Base-by-base conservation (phyloP, 1,140 invertebrate genomes). In the Drosophila subpulchrella region DNA sequence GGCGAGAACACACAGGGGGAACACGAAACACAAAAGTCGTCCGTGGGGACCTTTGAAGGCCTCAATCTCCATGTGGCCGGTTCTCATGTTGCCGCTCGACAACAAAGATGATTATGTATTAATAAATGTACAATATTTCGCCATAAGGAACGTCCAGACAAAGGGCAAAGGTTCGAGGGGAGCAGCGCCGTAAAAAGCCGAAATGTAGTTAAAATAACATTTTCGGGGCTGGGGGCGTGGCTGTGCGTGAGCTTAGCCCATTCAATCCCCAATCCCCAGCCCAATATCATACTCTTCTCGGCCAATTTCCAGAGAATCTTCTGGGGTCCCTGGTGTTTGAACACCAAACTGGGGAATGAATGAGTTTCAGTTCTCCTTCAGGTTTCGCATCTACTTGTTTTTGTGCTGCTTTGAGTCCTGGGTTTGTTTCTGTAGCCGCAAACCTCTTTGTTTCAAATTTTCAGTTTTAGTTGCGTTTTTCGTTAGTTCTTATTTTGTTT, bases 201-300 rank as follows among this genome's bases (percentile, higher is more conserved):
- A 88, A 77, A 70, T 77, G 72, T 89, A 77, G 79, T 89, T 83
- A 83, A 88, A 88, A 89, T 77, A 83, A 68, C 70, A 79, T 82
- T 86, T 86, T 66, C 13, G 46, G 62, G 50, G 54, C 48, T 54
- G 47, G 51, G 63, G 65, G 65, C 65, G 65, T 57, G 65, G 48
- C 41, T 41, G 55, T 47, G 66, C 66, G 66, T 70, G 66, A 70
- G 66, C 34, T 70, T 67, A 27, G 47, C 47, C 66, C 62, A 67
- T 70, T 67, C 46, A 68, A 20, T 30, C 42, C 42, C 72, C 62
- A 78, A 24, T 51, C 44, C 44, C 55, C 44, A 38, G 20, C 38
- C 60, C 53, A 24, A 34, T 7, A 20, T 7, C 4, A 15, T 20
- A 20, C 32, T 3, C 50, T 51, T 15, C 34, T 36, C 42, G 68